Conservation (phyloP, 2,113 vertebrate species). For the Macroglossus sobrinus region DNA sequence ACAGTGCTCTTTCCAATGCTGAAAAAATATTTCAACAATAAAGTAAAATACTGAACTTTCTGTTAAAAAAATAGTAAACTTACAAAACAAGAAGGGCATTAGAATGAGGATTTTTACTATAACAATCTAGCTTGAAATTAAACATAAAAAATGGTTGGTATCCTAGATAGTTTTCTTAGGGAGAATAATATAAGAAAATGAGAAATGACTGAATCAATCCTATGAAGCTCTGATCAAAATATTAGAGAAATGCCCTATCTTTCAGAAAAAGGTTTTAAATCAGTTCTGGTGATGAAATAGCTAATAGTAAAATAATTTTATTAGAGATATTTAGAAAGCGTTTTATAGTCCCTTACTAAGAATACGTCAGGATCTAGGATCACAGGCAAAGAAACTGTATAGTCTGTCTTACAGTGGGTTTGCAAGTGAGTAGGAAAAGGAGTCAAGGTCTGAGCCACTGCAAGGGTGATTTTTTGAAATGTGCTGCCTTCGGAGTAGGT, state of each 20-base stretch:
- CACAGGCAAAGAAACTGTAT: background rate
- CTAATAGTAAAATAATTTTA: background rate
- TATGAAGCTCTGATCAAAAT: background rate
- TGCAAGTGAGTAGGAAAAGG: background rate
- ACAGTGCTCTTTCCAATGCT: background rate
- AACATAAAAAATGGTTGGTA: background rate
- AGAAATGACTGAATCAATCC: background rate
- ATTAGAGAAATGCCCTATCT: background rate
- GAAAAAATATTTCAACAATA: background rate
- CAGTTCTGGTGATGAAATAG: background rate
- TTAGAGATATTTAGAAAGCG: background rate
- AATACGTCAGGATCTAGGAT: background rate
- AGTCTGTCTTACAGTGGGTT: background rate
- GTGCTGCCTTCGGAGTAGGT: background rate
- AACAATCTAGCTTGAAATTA: conserved; percentile 3
- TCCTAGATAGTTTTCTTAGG: background rate
- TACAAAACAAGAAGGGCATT: background rate
- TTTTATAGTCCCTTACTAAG: background rate
- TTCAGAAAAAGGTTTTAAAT: background rate
- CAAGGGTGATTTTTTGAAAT: background rate
- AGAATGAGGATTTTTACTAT: background rate
- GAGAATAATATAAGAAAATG: background rate
- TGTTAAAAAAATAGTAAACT: background rate
- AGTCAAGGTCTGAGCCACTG: background rate
- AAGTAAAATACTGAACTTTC: background rate